These are phyloP conservation scores for Montipora cactus DNA, from an alignment of 64 coral and sea anemone genomes.

Conservation along the genomic window DNA sequence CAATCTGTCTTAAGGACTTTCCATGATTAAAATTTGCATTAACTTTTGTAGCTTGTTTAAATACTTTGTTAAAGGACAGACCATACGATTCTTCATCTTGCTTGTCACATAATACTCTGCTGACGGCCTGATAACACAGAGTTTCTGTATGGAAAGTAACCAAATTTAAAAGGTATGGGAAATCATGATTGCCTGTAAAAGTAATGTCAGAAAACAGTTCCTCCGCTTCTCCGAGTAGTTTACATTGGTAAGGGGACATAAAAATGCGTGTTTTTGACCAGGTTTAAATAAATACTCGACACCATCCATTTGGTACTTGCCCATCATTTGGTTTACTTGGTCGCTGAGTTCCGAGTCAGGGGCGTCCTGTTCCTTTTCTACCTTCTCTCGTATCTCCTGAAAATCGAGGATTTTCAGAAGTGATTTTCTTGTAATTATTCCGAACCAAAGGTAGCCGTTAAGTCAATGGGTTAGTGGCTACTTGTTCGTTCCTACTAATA, in stretches of 20 bases:
- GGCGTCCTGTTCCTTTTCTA: conserved; percentile 58
- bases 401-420: conserved; percentile 66
- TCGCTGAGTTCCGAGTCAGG: conserved; percentile 20
- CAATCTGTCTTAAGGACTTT: conserved; percentile 19
- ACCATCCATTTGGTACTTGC: conserved; percentile 63
- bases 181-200: conserved; percentile 35
- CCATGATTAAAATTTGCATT: conserved; percentile 42
- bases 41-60: conserved; percentile 17
- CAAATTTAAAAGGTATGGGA: conserved; percentile 64
- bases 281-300: conserved; percentile 55
- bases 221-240: conserved; percentile 4
- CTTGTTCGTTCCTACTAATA: too few species aligned
- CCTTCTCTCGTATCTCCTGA: conserved; percentile 45
- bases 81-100: conserved; percentile 31
- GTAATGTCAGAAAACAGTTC: conserved; percentile 40
- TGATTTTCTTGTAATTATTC: too few species aligned
- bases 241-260: conserved; percentile 23
- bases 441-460: too few species aligned
- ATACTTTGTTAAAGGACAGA: conserved; percentile 2
- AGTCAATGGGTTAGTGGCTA: too few species aligned
- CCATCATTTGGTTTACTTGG: conserved; percentile 62
- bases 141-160: conserved; percentile 54
- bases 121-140: conserved; percentile 45
- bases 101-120: conserved; percentile 64
- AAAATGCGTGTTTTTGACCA: conserved; percentile 30